Conservation (phyloP, 2,888 invertebrate genomes). For the Thera obeliscata region DNA sequence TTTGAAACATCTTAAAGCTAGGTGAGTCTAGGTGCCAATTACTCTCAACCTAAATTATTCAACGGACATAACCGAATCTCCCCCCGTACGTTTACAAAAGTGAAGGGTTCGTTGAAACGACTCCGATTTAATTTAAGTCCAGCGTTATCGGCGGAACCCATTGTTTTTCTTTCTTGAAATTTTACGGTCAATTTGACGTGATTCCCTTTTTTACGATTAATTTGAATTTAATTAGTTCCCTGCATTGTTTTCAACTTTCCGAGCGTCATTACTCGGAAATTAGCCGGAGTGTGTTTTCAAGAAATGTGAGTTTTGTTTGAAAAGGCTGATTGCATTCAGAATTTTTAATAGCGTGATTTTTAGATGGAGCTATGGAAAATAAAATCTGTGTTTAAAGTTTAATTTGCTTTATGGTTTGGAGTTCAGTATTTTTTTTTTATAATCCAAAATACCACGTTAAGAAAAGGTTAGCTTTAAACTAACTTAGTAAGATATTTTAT, state of each 20-base stretch:
- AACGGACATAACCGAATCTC: conserved; percentile 4
- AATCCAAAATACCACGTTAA: no score
- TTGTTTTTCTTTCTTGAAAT: conserved; percentile 83
- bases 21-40: background rate
- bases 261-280: conserved; percentile 40
- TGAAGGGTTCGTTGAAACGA: conserved; percentile 80
- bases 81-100: conserved; percentile 56
- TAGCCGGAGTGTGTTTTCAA: conserved; percentile 25
- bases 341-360: conserved; percentile 19
- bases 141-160: conserved; percentile 78
- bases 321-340: conserved; percentile 17
- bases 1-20: no score
- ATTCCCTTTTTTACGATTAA: conserved; percentile 79
- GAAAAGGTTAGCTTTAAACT: no score
- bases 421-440: no score
- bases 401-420: background rate
- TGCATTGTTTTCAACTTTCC: conserved; percentile 56
- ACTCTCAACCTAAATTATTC: background rate
- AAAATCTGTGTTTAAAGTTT: background rate
- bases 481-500: no score
- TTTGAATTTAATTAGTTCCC: conserved; percentile 81
- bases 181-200: conserved; percentile 84
- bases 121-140: conserved; percentile 83
- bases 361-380: background rate
- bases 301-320: conserved; percentile 20